Base-by-base conservation (phyloP, 1,140 invertebrate genomes). In the Neuroterus valhalla region DNA sequence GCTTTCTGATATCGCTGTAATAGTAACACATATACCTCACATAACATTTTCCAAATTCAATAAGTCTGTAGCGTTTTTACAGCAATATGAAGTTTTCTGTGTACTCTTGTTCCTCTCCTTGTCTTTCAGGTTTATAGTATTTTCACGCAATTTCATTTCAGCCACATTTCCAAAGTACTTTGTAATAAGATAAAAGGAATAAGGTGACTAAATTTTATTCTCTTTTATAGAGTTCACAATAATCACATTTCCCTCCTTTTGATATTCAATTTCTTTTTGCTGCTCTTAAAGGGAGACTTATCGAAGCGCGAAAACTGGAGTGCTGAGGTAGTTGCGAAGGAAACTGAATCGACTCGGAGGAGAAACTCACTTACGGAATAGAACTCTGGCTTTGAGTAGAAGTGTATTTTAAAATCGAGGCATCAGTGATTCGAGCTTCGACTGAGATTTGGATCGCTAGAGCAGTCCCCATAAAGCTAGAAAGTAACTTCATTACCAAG, bases 351-450 rank as follows among this genome's bases (percentile, higher is more conserved):
- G 26, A 62, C 26, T 62, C 55, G 14, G 0, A 31, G 11, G n/a
- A 26, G 26, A 62, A 62, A 62, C 55, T 62, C 26, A 62, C 23
- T n/a, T 62, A 38, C 14, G 23, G 21, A 52, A 52, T 52, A 31
- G 14, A 62, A 62, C n/a, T 55, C 23, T 17, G 19, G 50, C 19
- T 55, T 62, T 26, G 23, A 62, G 19, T 55, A 62, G 31, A 31
- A 62, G 21, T 52, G 21, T 62, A 31, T 31, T 23, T 62, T 31
- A 31, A 11, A 62, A 14, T 31, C 14, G 21, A 55, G 15, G 12
- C 21, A 62, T 62, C 52, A 62, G 52, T 62, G 52, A 62, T 62
- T 62, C 23, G 31, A 62, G 23, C 52, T 55, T 55, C 52, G 52
- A 55, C 21, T 55, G 17, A 26, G 52, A 55, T 55, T 55, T 23